phyloP scores from a whole-genome alignment of 92 coral and sea anemone genomes.

The Epizoanthus stellaris region DNA sequence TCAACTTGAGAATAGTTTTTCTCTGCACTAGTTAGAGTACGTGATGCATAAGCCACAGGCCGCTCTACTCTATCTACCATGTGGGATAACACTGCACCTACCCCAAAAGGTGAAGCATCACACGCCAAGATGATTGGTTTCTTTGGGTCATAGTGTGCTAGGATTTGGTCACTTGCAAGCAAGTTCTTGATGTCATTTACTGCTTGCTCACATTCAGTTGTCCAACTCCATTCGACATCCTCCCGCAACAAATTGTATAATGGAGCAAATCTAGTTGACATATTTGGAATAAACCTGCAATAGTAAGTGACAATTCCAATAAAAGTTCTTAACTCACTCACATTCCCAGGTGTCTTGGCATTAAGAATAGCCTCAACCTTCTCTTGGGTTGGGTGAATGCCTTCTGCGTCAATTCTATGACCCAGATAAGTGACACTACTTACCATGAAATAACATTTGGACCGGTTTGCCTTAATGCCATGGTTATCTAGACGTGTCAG shows the following conservation, averaged over 20 bases:
- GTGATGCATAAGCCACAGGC: constrained; percentile 57
- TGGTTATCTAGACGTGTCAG: constrained; percentile 29
- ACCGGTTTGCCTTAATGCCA: constrained; percentile 33
- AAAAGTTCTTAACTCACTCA: not conserved
- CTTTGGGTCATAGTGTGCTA: constrained; percentile 46
- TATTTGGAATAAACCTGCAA: not conserved
- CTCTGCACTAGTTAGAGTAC: constrained; percentile 49
- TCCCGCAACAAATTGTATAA: not conserved
- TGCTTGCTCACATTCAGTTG: constrained; percentile 51
- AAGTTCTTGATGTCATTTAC: constrained; percentile 38
- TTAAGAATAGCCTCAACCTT: constrained; percentile 1
- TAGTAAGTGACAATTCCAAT: not conserved
- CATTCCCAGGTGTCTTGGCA: constrained; percentile 8
- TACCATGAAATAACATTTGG: constrained; percentile 17
- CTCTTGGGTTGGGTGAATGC: constrained; percentile 18
- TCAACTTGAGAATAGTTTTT: constrained; percentile 50
- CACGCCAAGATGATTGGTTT: constrained; percentile 53
- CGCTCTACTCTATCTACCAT: constrained; percentile 48
- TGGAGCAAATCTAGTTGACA: not conserved
- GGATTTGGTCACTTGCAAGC: not conserved
- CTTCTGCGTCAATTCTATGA: constrained; percentile 8
- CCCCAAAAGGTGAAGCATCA: constrained; percentile 35
- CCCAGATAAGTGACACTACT: constrained; percentile 23
- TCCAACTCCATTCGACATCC: constrained; percentile 34
- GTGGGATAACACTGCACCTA: constrained; percentile 10